Evolutionary conservation across 2,797 vertebrate genomes (phyloP), one percentile per base, ranked within the genome.

Genomic region (Bradypodion pumilum): DNA sequence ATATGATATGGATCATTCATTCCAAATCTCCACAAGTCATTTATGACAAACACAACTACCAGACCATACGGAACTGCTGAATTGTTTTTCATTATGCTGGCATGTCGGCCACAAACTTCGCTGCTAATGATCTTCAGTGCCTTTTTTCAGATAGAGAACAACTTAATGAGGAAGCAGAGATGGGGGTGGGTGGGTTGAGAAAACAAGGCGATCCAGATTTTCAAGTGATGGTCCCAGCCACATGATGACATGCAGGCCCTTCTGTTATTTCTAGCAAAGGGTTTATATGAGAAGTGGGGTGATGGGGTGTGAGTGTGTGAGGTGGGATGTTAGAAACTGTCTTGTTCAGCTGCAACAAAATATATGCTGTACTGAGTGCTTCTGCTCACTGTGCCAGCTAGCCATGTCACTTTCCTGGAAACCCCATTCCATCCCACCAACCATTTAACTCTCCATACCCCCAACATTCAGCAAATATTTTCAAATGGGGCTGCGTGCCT

Each of bases 1-100:
- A 94, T 96, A 95, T 94, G 95, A 96, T 95, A 96, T 94, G 96
- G 96, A 96, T 96, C 96, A 97, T 96, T 96, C 95, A 93, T 95
- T 96, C 90, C 90, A 92, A 96, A 95, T 95, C 93, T 95, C 92
- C 91, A 94, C 94, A 95, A 94, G 91, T 95, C 95, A 96, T 95
- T 95, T 96, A 95, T 96, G 94, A 95, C 94, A 96, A 95, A 95
- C 93, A 95, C 93, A 94, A 92, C 94, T 94, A 95, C 87, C 92
- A 93, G 94, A 96, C 94, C 95, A 94, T 95, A 92, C 91, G 95
- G 93, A 95, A 92, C 91, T 91, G 89, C 92, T 94, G 93, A 94
- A 95, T 94, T 96, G 95, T 96, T 97, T 98, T 97, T 97, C 96
- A 98, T 97, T 97, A 97, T 95, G 95, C 94, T 96, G 91, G 93